Base-by-base conservation (phyloP, 2,888 invertebrate species). In the Lepidochitona cinerea region DNA sequence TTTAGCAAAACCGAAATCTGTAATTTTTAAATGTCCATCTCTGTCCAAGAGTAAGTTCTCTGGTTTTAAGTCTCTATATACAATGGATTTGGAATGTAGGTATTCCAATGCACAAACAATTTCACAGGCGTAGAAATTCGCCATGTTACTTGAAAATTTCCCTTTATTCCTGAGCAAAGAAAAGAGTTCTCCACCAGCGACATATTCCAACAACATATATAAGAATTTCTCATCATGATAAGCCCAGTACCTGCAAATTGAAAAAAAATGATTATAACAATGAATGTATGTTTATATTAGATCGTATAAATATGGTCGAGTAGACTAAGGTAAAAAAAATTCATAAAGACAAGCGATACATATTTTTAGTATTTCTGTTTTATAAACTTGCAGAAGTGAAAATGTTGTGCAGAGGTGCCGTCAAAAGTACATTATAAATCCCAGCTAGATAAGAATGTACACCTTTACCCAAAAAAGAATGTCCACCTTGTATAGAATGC, bases 1-100 rank as follows among this genome's bases (percentile, higher is more conserved):
- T 91, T 99, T 99, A 64, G 98, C 97, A 90, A 99, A 99, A 14
- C 99, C 98, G 89, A 99, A 99, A 91, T 99, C 99, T 9, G 98
- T 98, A 85, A 99, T 96, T 92, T 98, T 98, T 86, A 99, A 92
- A 91, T 99, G 98, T 0, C 99, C 99, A 84, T 97, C 96, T 81
- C 93, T 94, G 86, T 97, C 98, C 68, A 99, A 92, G 29, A 99
- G 92, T 71, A 99, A 92, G 90, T 99, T 99, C 91, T 99, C 99
- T 0, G 90, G 90, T 79, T 91, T 91, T 36, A 91, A 81, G 81
- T 90, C 91, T 74, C 91, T 80, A 82, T 90, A 91, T 64, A 90
- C 88, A 68, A 90, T 89, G 54, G 79, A 79, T 83, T 95, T 94
- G 49, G 95, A 93, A 92, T 99, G 98, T 54, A 99, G 93, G 90